A percentile compares a stretch with the other conserved stretches of the same genome.
These are phyloP conservation scores for Bombylius major DNA, from an alignment of 2,888 invertebrate species.

Conservation along the genomic window DNA sequence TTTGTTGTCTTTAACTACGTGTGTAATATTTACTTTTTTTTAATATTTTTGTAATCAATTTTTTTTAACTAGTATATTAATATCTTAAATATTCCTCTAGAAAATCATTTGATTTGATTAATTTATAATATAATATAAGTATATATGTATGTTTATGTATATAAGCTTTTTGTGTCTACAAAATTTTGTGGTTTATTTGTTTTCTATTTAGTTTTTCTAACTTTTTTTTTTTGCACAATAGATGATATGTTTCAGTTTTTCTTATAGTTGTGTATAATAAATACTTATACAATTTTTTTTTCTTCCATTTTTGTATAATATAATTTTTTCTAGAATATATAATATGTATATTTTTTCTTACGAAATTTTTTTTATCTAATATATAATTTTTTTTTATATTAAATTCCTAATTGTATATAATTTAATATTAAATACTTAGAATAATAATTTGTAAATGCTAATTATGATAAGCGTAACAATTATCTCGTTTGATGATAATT, in stretches of 20 bases:
- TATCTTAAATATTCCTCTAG: no score
- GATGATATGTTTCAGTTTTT: constrained; percentile 1
- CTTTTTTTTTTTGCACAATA: neutral
- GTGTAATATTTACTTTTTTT: no score
- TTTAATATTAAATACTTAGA: neutral
- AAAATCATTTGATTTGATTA: no score
- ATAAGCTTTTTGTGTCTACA: no score
- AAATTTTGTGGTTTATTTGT: no score
- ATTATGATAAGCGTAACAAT: constrained; percentile 3
- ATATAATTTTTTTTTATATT: neutral
- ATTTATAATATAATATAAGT: no score
- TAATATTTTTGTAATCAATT: no score
- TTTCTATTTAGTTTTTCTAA: neutral
- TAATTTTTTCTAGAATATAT: neutral
- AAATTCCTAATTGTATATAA: no score
- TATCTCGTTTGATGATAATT: constrained; percentile 1
- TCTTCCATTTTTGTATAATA: neutral
- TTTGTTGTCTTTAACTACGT: neutral
- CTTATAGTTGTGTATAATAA: no score
- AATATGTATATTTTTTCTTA: neutral
- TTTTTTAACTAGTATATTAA: no score
- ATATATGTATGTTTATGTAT: no score
- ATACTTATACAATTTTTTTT: no score
- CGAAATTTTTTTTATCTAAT: neutral
- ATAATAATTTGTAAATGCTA: neutral